Evolutionary conservation across 2,888 invertebrate species (phyloP), one percentile per base, ranked within the genome.

Genomic region (Sepioteuthis lessoniana): DNA sequence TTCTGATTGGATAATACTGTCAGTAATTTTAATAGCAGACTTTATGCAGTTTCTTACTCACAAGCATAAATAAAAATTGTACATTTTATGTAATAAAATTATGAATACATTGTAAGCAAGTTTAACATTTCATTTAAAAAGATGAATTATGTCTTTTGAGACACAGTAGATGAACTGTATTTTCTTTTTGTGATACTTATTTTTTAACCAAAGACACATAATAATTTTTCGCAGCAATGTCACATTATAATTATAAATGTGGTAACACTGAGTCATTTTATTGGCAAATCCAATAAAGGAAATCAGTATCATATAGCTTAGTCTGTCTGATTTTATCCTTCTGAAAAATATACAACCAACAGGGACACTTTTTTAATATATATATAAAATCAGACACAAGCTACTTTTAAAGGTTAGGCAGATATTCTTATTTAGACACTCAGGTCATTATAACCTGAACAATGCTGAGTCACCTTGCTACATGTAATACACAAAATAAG

Each of bases 401-500:
- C n/a, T 35, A n/a, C 2, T 76, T 76, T 76, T n/a, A 76, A n/a
- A 76, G 76, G 76, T 76, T 76, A 76, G n/a, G 35, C 76, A 76
- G 10, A 1, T 76, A 76, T 76, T 76, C n/a, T 76, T 19, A 76
- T 76, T 76, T 25, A 76, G n/a, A n/a, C 76, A 76, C 16, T 10
- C 19, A 35, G 76, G 76, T 76, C 76, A 76, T 76, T 35, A 76
- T 76, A 76, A 76, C 76, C 76, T 76, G 76, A 21, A 76, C n/a
- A 76, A 76, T 76, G 16, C 76, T 76, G 76, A 76, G 76, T 76
- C 76, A 76, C 76, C 76, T 76, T 76, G 76, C 76, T 76, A 76
- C 76, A 76, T 35, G 13, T 76, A 19, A 55, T 55, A 55, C 21
- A 55, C n/a, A 35, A 76, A 76, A 76, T 76, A 13, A 16, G 76